phyloP scores from a whole-genome alignment of 2,113 vertebrate genomes.

The Crotalus viridis region DNA sequence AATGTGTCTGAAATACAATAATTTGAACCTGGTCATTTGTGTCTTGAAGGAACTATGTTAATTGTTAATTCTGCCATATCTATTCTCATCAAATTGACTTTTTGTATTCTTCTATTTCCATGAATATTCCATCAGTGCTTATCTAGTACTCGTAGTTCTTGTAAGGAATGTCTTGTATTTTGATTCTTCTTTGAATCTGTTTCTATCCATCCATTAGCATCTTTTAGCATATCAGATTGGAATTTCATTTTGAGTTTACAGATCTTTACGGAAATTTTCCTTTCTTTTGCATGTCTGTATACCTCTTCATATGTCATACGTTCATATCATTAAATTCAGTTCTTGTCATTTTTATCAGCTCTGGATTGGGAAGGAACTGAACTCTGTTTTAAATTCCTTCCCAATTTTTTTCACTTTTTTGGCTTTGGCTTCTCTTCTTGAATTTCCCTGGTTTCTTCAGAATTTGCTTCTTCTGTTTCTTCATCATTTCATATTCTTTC shows the following conservation, averaged over 20 bases:
- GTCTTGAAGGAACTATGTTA: neutral
- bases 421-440: neutral
- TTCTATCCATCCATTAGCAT: neutral
- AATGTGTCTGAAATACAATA: neutral
- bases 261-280: neutral
- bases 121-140: neutral
- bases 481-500: neutral
- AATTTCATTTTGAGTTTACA: neutral
- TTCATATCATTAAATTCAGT: neutral
- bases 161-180: neutral
- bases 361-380: neutral
- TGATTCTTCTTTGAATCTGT: neutral
- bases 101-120: neutral
- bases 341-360: neutral
- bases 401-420: neutral
- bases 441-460: neutral
- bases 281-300: neutral
- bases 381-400: neutral
- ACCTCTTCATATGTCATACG: neutral
- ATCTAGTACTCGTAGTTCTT: neutral
- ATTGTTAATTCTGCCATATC: neutral
- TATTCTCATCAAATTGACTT: neutral
- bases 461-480: neutral
- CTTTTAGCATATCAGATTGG: neutral
- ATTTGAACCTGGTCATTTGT: neutral